Percentiles rank a stretch among this genome's conserved stretches.
Evolutionary conservation across 2,888 invertebrate genomes (phyloP).

Genomic region (Meiosimyza decipiens): DNA sequence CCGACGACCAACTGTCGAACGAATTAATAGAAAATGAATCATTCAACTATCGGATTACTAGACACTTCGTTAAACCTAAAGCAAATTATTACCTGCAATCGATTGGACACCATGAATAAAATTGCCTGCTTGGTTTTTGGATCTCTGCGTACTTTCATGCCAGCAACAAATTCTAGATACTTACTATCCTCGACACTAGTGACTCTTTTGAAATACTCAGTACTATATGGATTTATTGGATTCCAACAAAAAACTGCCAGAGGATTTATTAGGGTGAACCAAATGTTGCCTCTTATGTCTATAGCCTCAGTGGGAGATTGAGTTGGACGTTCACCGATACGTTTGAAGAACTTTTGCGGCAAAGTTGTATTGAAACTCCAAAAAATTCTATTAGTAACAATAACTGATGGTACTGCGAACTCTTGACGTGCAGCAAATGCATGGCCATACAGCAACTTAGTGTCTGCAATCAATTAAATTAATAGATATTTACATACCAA

Average conservation of each 20-base stretch:
- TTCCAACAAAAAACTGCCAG: slow-evolving; percentile 79
- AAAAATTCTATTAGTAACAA: slow-evolving; percentile 70
- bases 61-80: too few relatives aligned
- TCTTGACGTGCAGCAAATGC: slow-evolving; percentile 78
- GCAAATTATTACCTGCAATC: slow-evolving; percentile 65
- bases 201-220: slow-evolving; percentile 69
- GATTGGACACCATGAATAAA: slow-evolving; percentile 72
- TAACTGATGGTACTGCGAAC: slow-evolving; percentile 71
- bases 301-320: slow-evolving; percentile 78
- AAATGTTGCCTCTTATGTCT: slow-evolving; percentile 43
- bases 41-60: too few relatives aligned
- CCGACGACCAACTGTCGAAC: too few relatives aligned
- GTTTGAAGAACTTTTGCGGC: slow-evolving; percentile 65
- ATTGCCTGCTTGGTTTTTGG: slow-evolving; percentile 70
- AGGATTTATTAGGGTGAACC: slow-evolving; percentile 74
- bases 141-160: slow-evolving; percentile 75
- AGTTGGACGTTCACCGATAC: slow-evolving; percentile 70
- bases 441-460: background rate
- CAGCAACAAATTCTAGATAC: slow-evolving; percentile 76
- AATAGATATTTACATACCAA: too few relatives aligned
- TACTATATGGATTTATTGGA: slow-evolving; percentile 70
- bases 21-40: slow-evolving; percentile 51
- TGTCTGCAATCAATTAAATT: background rate
- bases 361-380: background rate
- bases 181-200: slow-evolving; percentile 69